Percentiles rank a stretch among this genome's conserved stretches.
These are phyloP conservation scores for Acanthosepion lycidas DNA, from an alignment of 2,888 invertebrate species.

Conservation along the genomic window DNA sequence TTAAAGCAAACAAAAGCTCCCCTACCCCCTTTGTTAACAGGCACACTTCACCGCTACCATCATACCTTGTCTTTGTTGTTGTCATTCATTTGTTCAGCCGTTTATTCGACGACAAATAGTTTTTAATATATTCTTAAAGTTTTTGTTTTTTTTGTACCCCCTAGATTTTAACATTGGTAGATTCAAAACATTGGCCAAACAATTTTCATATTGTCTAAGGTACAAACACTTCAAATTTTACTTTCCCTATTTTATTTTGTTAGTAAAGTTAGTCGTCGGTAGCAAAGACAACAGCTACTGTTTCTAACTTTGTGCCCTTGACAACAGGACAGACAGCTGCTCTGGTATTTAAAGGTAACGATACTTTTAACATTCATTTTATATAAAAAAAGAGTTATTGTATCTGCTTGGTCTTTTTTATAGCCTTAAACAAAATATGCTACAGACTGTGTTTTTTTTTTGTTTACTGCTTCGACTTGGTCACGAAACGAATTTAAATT, in stretches of 20 bases:
- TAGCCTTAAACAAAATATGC: not conserved
- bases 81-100: not conserved
- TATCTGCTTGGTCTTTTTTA: not conserved
- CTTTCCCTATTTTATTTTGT: not conserved
- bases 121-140: not conserved
- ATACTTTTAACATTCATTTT: not conserved
- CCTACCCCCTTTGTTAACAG: not conserved
- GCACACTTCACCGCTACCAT: no score
- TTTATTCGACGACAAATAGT: not conserved
- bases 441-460: not conserved
- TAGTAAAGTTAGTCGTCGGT: not conserved
- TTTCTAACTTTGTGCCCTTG: slow-evolving; percentile 33
- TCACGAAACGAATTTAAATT: not conserved
- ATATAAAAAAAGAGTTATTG: not conserved
- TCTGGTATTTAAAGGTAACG: not conserved
- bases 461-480: not conserved
- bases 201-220: not conserved
- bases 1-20: not conserved
- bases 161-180: not conserved
- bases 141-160: not conserved
- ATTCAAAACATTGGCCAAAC: not conserved
- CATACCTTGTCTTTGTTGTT: not conserved
- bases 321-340: not conserved
- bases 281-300: not conserved
- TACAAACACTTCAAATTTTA: not conserved